Evolutionary conservation across 23 tunicate genomes (phyloP).

Genomic region (Trididemnum clinides): DNA sequence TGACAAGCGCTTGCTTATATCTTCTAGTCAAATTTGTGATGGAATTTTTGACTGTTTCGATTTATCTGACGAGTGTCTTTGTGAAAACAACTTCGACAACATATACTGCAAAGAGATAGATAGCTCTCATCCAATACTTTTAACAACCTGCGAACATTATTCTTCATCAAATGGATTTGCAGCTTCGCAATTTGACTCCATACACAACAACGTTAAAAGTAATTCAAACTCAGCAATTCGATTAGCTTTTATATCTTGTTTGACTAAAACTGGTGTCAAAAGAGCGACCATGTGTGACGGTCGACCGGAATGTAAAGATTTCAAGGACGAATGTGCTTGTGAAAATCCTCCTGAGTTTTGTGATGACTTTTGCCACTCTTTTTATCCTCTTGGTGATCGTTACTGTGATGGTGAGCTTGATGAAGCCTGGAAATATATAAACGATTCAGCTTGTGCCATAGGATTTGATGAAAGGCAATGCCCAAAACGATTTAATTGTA

Average conservation of each 20-base stretch:
- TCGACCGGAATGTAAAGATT: constrained; percentile 19
- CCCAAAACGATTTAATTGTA: constrained; percentile 18
- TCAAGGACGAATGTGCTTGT: constrained; percentile 39
- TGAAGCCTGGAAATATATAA: constrained; percentile 19
- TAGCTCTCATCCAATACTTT: too few relatives aligned
- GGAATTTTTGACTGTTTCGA: constrained; percentile 39
- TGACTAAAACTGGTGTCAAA: not conserved
- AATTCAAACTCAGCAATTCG: too few relatives aligned
- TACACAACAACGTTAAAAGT: too few relatives aligned
- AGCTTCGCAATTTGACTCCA: not conserved
- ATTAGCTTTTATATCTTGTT: not conserved
- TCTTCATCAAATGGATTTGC: not conserved
- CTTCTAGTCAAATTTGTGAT: constrained; percentile 37
- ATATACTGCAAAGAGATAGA: not conserved
- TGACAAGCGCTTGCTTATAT: constrained; percentile 19
- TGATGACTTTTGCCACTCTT: constrained; percentile 15
- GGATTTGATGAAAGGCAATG: constrained; percentile 29
- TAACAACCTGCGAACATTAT: not conserved
- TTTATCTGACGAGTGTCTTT: constrained; percentile 55
- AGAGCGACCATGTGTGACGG: constrained; percentile 22
- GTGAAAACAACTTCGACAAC: constrained; percentile 3
- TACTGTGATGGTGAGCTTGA: constrained; percentile 23
- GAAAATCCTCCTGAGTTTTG: not conserved
- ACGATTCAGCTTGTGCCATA: not conserved
- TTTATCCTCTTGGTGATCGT: constrained; percentile 11